These are phyloP conservation scores for Acleris sparsana DNA, from an alignment of 2,888 invertebrate genomes.

Conservation along the genomic window DNA sequence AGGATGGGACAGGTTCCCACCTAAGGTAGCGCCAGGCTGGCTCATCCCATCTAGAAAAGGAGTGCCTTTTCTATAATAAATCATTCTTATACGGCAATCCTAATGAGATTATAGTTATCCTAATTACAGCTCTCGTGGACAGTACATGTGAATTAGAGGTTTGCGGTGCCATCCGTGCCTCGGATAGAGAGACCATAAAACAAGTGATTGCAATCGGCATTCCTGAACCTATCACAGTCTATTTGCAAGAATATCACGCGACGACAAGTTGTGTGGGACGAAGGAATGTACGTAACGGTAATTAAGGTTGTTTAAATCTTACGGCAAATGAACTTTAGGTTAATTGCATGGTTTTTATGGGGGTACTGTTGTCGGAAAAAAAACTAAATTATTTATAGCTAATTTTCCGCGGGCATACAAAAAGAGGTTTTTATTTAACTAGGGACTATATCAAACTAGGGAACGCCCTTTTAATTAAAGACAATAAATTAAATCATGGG, in stretches of 20 bases:
- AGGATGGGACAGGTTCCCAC: slow-evolving; percentile 5
- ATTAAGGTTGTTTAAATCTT: slow-evolving; percentile 23
- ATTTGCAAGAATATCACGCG: slow-evolving; percentile 62
- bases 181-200: slow-evolving; percentile 50
- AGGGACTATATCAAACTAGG: no score
- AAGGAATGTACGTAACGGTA: slow-evolving; percentile 28
- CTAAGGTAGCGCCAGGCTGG: not conserved
- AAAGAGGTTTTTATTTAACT: no score
- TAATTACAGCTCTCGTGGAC: slow-evolving; percentile 21
- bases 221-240: slow-evolving; percentile 53
- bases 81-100: slow-evolving; percentile 29
- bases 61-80: slow-evolving; percentile 4
- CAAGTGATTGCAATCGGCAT: slow-evolving; percentile 60
- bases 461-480: no score
- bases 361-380: no score
- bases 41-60: slow-evolving; percentile 19
- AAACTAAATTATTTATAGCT: no score
- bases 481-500: no score
- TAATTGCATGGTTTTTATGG: not conserved
- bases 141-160: slow-evolving; percentile 13
- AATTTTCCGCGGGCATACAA: no score
- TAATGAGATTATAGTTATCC: slow-evolving; percentile 25
- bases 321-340: not conserved
- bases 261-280: slow-evolving; percentile 22
- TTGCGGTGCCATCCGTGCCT: slow-evolving; percentile 41